These are phyloP conservation scores for Sebastolobus alascanus DNA, from an alignment of 2,797 vertebrate species.

Conservation along the genomic window DNA sequence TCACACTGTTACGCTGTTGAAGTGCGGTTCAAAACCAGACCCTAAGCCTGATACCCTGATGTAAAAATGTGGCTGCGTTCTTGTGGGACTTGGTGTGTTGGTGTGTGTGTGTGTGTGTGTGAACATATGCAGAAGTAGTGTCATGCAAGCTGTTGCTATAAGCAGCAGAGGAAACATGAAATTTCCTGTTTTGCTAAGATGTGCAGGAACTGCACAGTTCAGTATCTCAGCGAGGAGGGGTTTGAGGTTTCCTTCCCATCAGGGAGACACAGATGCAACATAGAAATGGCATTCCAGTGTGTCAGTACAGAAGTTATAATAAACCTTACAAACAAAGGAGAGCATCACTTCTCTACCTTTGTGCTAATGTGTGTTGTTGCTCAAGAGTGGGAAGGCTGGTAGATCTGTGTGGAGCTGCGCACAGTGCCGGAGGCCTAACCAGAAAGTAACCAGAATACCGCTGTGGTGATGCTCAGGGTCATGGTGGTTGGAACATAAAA, in stretches of 20 bases:
- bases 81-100: conserved; percentile 33
- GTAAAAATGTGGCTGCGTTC: conserved; percentile 59
- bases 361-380: not conserved
- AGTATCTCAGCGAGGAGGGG: conserved; percentile 75
- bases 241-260: conserved; percentile 78
- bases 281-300: conserved; percentile 23
- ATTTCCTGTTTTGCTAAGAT: conserved; percentile 90
- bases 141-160: conserved; percentile 84
- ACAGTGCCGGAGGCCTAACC: conserved; percentile 77
- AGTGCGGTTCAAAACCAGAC: conserved; percentile 38
- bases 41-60: conserved; percentile 29
- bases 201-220: conserved; percentile 86
- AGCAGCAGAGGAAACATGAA: conserved; percentile 88
- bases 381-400: conserved; percentile 13
- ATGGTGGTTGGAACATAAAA: conserved; percentile 85
- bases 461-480: conserved; percentile 88
- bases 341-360: not conserved
- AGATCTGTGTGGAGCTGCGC: conserved; percentile 37
- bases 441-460: conserved; percentile 89
- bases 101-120: conserved; percentile 35
- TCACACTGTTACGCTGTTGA: not conserved
- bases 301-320: not conserved
- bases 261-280: conserved; percentile 50
- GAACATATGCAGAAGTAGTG: conserved; percentile 79
- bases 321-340: not conserved